phyloP scores from a whole-genome alignment of 2,888 invertebrate genomes.

The Hydrotaea diabolus region DNA sequence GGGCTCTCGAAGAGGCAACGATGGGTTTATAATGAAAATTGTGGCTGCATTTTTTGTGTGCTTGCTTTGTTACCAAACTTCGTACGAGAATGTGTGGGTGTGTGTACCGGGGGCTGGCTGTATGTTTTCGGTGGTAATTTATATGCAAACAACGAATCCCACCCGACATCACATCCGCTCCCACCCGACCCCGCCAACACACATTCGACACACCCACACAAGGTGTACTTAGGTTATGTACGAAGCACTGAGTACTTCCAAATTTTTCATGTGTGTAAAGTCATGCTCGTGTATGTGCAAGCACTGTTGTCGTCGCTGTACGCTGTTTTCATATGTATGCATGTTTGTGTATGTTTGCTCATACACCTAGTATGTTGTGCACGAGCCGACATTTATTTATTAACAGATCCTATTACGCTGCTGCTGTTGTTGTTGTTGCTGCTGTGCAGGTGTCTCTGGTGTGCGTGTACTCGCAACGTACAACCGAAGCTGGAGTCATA shows the following conservation, averaged over 20 bases:
- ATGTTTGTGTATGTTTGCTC: not conserved
- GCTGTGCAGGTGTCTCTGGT: not conserved
- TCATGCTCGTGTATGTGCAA: not conserved
- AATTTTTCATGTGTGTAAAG: too few relatives aligned
- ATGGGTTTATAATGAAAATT: slow-evolving; percentile 38
- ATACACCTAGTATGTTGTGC: not conserved
- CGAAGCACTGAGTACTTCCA: too few relatives aligned
- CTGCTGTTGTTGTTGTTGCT: not conserved
- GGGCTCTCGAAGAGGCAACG: not conserved
- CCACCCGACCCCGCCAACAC: not conserved
- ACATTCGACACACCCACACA: not conserved
- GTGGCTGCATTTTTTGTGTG: slow-evolving; percentile 33
- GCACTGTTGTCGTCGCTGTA: not conserved
- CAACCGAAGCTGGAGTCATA: not conserved
- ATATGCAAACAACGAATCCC: slow-evolving; percentile 38
- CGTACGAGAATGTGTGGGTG: not conserved
- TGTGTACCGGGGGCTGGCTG: not conserved
- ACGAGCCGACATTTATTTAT: slow-evolving; percentile 42
- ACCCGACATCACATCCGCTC: not conserved
- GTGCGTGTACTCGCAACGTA: not conserved
- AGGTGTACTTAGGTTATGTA: not conserved
- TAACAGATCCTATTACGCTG: slow-evolving; percentile 38
- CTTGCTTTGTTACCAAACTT: too few relatives aligned
- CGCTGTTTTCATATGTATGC: not conserved
- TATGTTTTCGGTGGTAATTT: slow-evolving; percentile 27